These are phyloP conservation scores for Platichthys flesus DNA, from an alignment of 2,113 vertebrate species.

Conservation along the genomic window DNA sequence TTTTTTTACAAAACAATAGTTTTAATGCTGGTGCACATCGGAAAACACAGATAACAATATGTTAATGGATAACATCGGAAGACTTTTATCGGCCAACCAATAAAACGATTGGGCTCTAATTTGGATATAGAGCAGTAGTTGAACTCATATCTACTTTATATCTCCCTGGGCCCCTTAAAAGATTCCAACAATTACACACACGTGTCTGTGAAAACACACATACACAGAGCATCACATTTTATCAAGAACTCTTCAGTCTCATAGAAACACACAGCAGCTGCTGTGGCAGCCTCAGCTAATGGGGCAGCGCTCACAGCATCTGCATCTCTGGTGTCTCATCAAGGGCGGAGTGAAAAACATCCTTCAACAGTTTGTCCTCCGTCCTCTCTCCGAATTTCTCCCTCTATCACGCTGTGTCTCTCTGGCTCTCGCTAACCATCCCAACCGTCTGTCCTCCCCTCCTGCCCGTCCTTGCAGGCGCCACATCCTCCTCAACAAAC, in stretches of 20 bases:
- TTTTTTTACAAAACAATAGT: too few species aligned
- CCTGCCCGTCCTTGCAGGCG: constrained; percentile 3
- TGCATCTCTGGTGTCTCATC: constrained; percentile 46
- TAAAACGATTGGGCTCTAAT: not conserved
- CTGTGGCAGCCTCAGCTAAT: constrained; percentile 35
- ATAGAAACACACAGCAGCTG: constrained; percentile 11
- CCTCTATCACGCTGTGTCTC: not conserved
- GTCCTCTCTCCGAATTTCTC: not conserved
- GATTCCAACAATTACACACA: not conserved
- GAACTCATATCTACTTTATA: not conserved
- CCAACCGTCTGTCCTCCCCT: not conserved
- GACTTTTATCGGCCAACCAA: too few species aligned
- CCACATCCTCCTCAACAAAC: constrained; percentile 24
- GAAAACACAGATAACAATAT: too few species aligned
- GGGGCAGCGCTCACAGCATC: constrained; percentile 24
- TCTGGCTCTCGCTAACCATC: not conserved
- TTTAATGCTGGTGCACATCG: too few species aligned
- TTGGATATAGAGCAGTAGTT: constrained; percentile 13
- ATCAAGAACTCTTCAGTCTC: constrained; percentile 15
- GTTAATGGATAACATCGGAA: too few species aligned
- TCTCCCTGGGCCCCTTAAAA: not conserved
- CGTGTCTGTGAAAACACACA: not conserved
- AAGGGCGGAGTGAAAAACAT: constrained; percentile 43
- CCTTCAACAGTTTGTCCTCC: constrained; percentile 23
- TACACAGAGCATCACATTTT: constrained; percentile 1